Evolutionary conservation across 92 coral and sea anemone species (phyloP).

Genomic region (Palythoa heliodiscus): DNA sequence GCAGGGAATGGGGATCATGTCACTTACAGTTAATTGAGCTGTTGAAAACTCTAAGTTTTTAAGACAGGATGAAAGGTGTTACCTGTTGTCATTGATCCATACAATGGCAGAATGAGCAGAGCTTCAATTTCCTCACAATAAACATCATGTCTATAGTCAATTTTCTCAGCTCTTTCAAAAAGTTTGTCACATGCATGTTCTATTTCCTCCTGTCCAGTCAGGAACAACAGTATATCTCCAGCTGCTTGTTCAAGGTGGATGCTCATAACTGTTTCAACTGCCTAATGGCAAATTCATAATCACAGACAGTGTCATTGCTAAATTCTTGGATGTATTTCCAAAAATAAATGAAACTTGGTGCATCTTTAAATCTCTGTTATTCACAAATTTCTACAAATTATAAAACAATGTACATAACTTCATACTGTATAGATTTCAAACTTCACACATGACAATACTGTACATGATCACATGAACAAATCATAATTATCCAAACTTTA

Average conservation of each 20-base stretch:
- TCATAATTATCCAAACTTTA: too few relatives aligned
- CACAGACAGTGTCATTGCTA: background rate
- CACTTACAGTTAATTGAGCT: too few relatives aligned
- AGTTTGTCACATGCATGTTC: conserved; percentile 89
- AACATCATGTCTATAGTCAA: conserved; percentile 88
- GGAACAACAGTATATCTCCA: conserved; percentile 82
- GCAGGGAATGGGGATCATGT: too few relatives aligned
- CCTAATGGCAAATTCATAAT: conserved; percentile 44
- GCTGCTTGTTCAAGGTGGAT: conserved; percentile 82
- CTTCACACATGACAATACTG: too few relatives aligned
- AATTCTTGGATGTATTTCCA: background rate
- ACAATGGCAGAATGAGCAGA: conserved; percentile 80
- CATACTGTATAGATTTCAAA: too few relatives aligned
- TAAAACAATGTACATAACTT: too few relatives aligned
- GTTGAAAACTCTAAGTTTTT: too few relatives aligned
- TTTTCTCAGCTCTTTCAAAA: conserved; percentile 82
- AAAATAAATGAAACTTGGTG: too few relatives aligned
- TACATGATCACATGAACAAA: too few relatives aligned
- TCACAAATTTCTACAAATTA: too few relatives aligned
- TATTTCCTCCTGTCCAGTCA: conserved; percentile 95
- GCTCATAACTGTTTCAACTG: conserved; percentile 80
- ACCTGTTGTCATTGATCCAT: conserved; percentile 97
- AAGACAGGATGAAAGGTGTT: background rate
- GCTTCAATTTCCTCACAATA: conserved; percentile 69
- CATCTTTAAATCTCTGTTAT: too few relatives aligned